Base-by-base conservation (phyloP, 2,113 vertebrate genomes). In the Pardalotus punctatus region DNA sequence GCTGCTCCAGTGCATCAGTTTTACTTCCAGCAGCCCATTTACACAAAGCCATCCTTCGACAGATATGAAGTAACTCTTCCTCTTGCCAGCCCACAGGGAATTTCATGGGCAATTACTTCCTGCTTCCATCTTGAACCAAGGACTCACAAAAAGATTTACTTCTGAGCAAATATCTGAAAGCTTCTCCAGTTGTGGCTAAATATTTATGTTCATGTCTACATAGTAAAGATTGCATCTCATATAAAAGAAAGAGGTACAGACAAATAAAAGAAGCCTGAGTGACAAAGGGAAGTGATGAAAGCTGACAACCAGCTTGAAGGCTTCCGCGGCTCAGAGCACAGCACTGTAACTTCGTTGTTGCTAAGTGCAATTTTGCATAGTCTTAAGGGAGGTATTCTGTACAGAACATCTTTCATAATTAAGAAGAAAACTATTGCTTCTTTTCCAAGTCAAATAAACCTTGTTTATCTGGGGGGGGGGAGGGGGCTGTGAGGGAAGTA, bases 371-470 rank as follows among this genome's bases (percentile, higher is more conserved):
- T 93, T 94, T 81, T 83, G 31, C 51, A 45, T 65, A 60, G 67
- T 86, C 43, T 93, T 88, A 45, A 43, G 31, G 92, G 80, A 86
- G 28, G 13, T 81, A 74, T 78, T 78, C 47, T 58, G 43, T 70
- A 57, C n/a, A 36, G 90, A 12, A 64, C 85, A 81, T 81, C 64
- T 81, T 81, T 88, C 72, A 90, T 84, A 81, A 96, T 92, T 91
- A 93, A 56, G 33, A 91, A 80, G 36, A 90, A 90, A 83, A 70
- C 25, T 25, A 60, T 27, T 83, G 58, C 90, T 73, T 94, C 38
- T 91, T 93, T 88, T 90, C 93, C 94, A 96, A 96, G 85, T 86
- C 29, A 95, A 96, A 96, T 90, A 95, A 86, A 66, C 28, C 12
- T 60, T 72, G 50, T 93, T 92, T 93, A 61, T 93, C 54, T 40